A percentile compares a stretch with the other conserved stretches of the same genome.
phyloP scores from a whole-genome alignment of 2,888 invertebrate genomes.

The Oegoconia quadripuncta region DNA sequence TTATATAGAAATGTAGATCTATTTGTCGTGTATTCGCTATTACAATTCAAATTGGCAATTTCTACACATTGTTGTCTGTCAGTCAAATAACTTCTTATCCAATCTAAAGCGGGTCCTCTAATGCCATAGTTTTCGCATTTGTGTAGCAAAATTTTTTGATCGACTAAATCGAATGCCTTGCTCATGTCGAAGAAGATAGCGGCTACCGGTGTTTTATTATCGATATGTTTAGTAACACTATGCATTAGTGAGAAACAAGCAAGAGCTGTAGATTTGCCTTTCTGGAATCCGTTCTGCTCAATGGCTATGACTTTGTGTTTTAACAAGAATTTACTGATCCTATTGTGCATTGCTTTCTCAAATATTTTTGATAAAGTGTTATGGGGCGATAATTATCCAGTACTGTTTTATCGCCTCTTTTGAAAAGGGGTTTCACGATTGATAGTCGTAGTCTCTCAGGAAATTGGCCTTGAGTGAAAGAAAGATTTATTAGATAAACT shows the following conservation, averaged over 20 bases:
- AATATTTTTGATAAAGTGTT: constrained; percentile 9
- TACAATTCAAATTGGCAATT: background rate
- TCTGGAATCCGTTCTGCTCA: constrained; percentile 8
- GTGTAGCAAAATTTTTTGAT: constrained; percentile 1
- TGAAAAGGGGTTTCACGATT: constrained; percentile 7
- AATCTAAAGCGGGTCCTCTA: background rate
- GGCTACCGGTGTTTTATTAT: constrained; percentile 2
- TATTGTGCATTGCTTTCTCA: constrained; percentile 7
- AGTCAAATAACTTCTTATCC: background rate
- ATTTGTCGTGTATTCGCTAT: background rate
- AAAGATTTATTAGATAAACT: background rate
- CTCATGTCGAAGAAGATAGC: constrained; percentile 10
- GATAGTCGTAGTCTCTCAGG: constrained; percentile 1
- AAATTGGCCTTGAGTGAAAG: background rate
- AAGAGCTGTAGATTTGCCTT: background rate
- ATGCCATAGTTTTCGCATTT: constrained; percentile 1
- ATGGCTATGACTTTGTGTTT: background rate
- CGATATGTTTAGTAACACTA: background rate
- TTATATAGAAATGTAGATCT: background rate
- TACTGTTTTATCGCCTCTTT: constrained; percentile 1
- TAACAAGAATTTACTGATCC: constrained; percentile 1
- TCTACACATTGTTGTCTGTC: background rate
- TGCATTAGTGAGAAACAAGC: background rate
- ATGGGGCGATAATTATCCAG: constrained; percentile 9
- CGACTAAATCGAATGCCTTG: constrained; percentile 12